Evolutionary conservation across 2,113 vertebrate genomes (phyloP), one percentile per base, ranked within the genome.

Genomic region (Dasyornis broadbenti): DNA sequence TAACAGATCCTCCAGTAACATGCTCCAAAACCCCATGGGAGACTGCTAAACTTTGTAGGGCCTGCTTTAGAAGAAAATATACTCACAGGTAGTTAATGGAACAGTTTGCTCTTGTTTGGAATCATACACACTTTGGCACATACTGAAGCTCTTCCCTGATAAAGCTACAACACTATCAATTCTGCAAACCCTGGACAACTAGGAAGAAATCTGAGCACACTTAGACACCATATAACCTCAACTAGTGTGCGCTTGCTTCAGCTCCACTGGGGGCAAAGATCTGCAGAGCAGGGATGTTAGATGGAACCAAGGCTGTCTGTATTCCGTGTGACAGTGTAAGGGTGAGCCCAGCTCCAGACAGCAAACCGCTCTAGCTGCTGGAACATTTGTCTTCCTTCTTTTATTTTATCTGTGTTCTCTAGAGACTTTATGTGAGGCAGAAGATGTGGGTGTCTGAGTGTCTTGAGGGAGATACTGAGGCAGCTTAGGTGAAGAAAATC

Each of bases 1-100:
- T 76, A 77, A 59, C 47, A 82, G 54, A 71, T 92, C 59, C 44
- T 93, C 40, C 11, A 85, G 71, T 44, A 92, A 92, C 17, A 12
- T 47, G 35, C 14, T 91, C 49, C 70, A 92, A 96, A 90, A 53
- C 5, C 10, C 50, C 15, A 53, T 0, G 59, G 27, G 40, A 88
- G 16, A 26, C 64, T 57, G 52, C 33, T 61, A 72, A 89, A 84
- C 11, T 73, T 82, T n/a, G n/a, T 79, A 89, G 42, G 23, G 63
- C 42, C 7, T 64, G 30, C 39, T 35, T 91, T 63, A 83, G 45
- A 70, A 63, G 35, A 94, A 91, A 77, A 72, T 49, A 26, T 20
- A 37, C 15, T 89, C 60, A 37, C 9, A 92, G 28, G 66, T n/a
- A 65, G 35, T 73, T 88, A 78, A 63, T 6, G 5, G 69, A 71